These are phyloP conservation scores for Noctuana brunneofusca DNA, from an alignment of 2,888 invertebrate genomes.

Conservation along the genomic window DNA sequence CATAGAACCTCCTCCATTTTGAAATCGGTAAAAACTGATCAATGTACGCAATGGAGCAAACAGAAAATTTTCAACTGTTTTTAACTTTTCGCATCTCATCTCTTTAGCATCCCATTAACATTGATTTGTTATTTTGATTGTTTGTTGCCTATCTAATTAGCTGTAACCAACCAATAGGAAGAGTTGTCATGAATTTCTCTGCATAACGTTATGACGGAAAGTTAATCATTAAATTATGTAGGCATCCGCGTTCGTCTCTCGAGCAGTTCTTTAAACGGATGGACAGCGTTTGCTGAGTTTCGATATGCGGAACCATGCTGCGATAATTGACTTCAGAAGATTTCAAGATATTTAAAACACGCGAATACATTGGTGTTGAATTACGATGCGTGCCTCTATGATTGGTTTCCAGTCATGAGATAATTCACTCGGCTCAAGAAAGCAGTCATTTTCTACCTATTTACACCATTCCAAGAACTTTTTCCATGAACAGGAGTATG, in stretches of 20 bases:
- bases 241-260: background rate
- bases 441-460: background rate
- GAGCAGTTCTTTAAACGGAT: background rate
- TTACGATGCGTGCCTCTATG: background rate
- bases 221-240: conserved; percentile 7
- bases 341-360: conserved; percentile 7
- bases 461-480: background rate
- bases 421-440: background rate
- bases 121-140: background rate
- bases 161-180: background rate
- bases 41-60: no score
- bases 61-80: no score
- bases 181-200: background rate
- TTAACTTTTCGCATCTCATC: no score
- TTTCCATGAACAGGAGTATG: background rate
- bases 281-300: background rate
- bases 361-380: conserved; percentile 11
- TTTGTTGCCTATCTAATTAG: background rate
- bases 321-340: conserved; percentile 2
- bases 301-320: background rate
- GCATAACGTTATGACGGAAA: background rate
- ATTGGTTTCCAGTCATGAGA: background rate
- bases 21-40: no score
- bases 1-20: no score
- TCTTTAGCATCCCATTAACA: no score